Base-by-base conservation (phyloP, 92 coral and sea anemone genomes). In the Zoanthus sansibaricus region DNA sequence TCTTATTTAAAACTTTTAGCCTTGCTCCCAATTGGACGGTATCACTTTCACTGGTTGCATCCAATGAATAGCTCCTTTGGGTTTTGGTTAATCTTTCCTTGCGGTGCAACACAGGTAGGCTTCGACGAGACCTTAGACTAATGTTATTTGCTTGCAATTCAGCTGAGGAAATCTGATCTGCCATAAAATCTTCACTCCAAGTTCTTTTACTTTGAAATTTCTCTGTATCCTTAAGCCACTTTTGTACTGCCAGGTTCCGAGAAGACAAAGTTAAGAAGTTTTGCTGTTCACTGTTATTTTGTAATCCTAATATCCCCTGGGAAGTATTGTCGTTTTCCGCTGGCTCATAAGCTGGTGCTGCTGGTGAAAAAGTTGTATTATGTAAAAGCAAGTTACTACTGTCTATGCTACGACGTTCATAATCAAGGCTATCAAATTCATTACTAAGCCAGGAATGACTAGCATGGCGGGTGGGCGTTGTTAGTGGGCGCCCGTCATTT, bases 401-500 rank as follows among this genome's bases (percentile, higher is more conserved):
- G 46, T 31, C 61, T 7, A 33, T 6, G 9, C 47, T 82, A 20
- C 56, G 78, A 61, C 88, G 56, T 62, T 64, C 75, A 18, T 47
- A 79, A 71, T 88, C 90, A 18, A 87, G 83, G 77, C 90, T 89
- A 32, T 92, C 93, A 47, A 11, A 14, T 37, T 88, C 91, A 79
- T 71, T 83, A 20, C 83, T 90, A 2, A 66, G 85, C 33, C 74
- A 86, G 2, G 91, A 89, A 78, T 82, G 67, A 12, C 91, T 68
- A 20, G 89, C 94, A 14, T 87, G 84, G 5, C 91, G 91, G 71
- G 94, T 93, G 37, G 93, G 90, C 0, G 83, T 9, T 13, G 73
- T 80, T 74, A 30, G 86, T 46, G 64, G 72, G 80, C 6, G 62
- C 66, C 76, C 76, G 45, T 72, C 83, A 58, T 37, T 55, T 9